phyloP scores from a whole-genome alignment of 2,113 vertebrate species.

The Xiphophorus couchianus region DNA sequence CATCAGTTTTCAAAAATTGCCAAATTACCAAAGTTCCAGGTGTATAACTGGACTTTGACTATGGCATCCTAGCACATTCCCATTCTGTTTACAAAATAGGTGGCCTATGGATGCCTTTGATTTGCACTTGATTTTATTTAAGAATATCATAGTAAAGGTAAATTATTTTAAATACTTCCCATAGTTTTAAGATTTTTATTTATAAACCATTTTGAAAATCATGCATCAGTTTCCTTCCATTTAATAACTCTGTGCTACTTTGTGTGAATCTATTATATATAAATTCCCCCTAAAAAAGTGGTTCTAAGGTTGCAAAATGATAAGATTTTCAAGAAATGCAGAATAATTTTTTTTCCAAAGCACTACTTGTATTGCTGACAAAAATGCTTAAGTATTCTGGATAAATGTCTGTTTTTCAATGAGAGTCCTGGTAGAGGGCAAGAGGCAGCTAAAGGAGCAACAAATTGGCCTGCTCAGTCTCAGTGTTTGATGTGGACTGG shows the following conservation, averaged over 20 bases:
- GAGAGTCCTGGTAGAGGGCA: slow-evolving; percentile 54
- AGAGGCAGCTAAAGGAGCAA: slow-evolving; percentile 61
- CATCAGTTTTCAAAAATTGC: background rate
- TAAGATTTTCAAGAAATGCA: background rate
- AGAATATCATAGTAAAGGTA: background rate
- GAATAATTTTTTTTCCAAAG: background rate
- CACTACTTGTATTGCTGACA: slow-evolving; percentile 37
- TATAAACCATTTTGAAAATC: background rate
- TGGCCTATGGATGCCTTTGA: background rate
- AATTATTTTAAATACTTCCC: background rate
- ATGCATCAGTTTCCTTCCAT: background rate
- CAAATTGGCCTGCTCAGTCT: slow-evolving; percentile 76
- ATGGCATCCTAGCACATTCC: background rate
- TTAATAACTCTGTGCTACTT: background rate
- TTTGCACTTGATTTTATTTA: background rate
- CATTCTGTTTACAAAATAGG: background rate
- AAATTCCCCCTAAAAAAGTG: background rate
- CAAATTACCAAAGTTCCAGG: no score
- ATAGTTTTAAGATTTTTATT: background rate
- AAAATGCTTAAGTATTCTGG: slow-evolving; percentile 52
- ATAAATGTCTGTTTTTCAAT: slow-evolving; percentile 53
- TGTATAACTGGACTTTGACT: no score
- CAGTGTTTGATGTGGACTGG: slow-evolving; percentile 71
- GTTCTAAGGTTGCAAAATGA: background rate
- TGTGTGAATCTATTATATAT: background rate